Evolutionary conservation across 1,140 invertebrate genomes (phyloP).

Genomic region (Ruditapes philippinarum): DNA sequence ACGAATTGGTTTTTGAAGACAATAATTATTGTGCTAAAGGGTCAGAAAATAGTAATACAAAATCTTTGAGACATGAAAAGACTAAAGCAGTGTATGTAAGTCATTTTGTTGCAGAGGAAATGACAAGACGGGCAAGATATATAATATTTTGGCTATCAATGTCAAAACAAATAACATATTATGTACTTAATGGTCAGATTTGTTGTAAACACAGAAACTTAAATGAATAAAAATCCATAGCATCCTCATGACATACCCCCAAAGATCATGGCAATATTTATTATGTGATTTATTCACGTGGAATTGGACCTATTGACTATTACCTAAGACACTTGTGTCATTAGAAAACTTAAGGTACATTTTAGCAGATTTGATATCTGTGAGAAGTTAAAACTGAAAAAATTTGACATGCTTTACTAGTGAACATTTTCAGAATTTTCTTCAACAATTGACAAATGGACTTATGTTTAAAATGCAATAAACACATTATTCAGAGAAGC

Average conservation of each 20-base stretch:
- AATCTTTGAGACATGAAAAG: slow-evolving; percentile 63
- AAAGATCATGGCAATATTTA: slow-evolving; percentile 76
- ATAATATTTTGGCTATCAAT: slow-evolving; percentile 78
- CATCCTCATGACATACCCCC: slow-evolving; percentile 64
- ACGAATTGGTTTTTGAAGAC: slow-evolving; percentile 23
- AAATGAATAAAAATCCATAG: slow-evolving; percentile 62
- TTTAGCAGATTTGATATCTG: slow-evolving; percentile 70
- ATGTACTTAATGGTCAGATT: slow-evolving; percentile 63
- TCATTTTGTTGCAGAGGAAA: slow-evolving; percentile 79
- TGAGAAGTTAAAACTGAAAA: slow-evolving; percentile 59
- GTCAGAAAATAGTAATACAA: slow-evolving; percentile 74
- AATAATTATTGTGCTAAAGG: slow-evolving; percentile 77
- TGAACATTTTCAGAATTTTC: slow-evolving; percentile 62
- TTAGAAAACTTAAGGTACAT: slow-evolving; percentile 71
- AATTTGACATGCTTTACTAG: slow-evolving; percentile 67
- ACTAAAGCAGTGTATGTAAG: slow-evolving; percentile 77
- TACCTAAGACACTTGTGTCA: slow-evolving; percentile 59
- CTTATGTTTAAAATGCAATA: slow-evolving; percentile 69
- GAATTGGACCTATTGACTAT: slow-evolving; percentile 57
- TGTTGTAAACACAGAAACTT: slow-evolving; percentile 64
- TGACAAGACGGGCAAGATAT: slow-evolving; percentile 70
- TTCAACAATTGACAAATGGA: slow-evolving; percentile 65
- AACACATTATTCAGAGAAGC: slow-evolving; percentile 75
- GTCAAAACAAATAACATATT: slow-evolving; percentile 71
- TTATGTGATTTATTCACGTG: slow-evolving; percentile 72